Evolutionary conservation across 2,888 invertebrate genomes (phyloP).

Genomic region (Galeopsomyia nigrocyanea): DNA sequence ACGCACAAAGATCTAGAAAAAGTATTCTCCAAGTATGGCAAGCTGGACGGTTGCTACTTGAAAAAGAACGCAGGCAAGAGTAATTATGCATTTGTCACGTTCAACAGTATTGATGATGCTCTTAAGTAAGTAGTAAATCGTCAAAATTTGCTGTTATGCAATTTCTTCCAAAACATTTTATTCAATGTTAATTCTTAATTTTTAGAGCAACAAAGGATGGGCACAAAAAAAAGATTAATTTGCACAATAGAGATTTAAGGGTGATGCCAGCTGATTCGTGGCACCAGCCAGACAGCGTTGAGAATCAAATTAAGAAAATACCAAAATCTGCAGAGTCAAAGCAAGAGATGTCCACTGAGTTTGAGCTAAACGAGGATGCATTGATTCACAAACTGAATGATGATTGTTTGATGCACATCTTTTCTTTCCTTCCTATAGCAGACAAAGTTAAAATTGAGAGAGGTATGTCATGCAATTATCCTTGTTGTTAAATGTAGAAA

Average conservation of each 20-base stretch:
- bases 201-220: constrained; percentile 59
- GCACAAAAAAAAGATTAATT: constrained; percentile 55
- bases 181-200: not conserved
- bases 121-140: constrained; percentile 68
- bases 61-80: constrained; percentile 69
- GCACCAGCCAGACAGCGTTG: constrained; percentile 73
- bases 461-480: constrained; percentile 54
- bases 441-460: constrained; percentile 73
- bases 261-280: constrained; percentile 75
- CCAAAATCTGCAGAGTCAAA: constrained; percentile 48
- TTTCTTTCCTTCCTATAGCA: constrained; percentile 70
- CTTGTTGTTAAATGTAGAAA: not conserved
- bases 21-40: constrained; percentile 73
- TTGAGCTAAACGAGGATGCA: constrained; percentile 49
- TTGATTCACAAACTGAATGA: constrained; percentile 71
- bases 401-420: constrained; percentile 73
- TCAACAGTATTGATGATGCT: constrained; percentile 71
- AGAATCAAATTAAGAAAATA: constrained; percentile 57
- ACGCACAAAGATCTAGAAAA: constrained; percentile 71
- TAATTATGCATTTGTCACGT: constrained; percentile 74
- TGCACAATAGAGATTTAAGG: constrained; percentile 66
- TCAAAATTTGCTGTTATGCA: too few species aligned
- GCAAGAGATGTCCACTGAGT: constrained; percentile 47
- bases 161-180: too few species aligned
- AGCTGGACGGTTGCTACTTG: constrained; percentile 73